These are phyloP conservation scores for Melipona beecheii DNA, from an alignment of 2,888 invertebrate species.

Conservation along the genomic window DNA sequence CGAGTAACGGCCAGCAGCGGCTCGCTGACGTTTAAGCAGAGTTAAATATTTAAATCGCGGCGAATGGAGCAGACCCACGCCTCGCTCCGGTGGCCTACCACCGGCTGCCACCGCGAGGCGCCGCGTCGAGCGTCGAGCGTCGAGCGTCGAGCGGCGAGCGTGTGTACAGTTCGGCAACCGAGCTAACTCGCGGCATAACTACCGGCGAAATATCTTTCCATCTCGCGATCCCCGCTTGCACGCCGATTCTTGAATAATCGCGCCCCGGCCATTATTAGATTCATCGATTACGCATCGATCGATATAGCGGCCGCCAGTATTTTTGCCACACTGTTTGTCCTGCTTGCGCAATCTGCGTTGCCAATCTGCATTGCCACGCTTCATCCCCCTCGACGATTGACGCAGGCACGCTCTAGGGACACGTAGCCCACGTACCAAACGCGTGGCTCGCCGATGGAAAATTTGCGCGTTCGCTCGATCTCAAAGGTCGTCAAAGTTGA, in stretches of 20 bases:
- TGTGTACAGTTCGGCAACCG: background rate
- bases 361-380: conserved; percentile 15
- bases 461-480: background rate
- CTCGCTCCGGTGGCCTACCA: background rate
- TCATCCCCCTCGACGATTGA: background rate
- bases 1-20: conserved; percentile 59
- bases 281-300: conserved; percentile 57
- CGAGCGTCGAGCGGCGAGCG: too few relatives aligned
- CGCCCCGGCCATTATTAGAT: conserved; percentile 53
- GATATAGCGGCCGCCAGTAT: conserved; percentile 43
- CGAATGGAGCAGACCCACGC: conserved; percentile 63
- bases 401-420: background rate
- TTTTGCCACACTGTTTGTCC: conserved; percentile 21
- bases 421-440: background rate
- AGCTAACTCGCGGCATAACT: background rate
- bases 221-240: conserved; percentile 25
- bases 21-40: conserved; percentile 54
- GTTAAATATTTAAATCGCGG: conserved; percentile 69
- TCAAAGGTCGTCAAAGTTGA: too few relatives aligned
- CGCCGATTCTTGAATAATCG: conserved; percentile 61
- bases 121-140: too few relatives aligned
- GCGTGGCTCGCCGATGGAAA: conserved; percentile 2
- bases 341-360: conserved; percentile 38
- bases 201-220: conserved; percentile 43
- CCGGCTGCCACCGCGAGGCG: conserved; percentile 54